These are phyloP conservation scores for Lithophane semibrunnea DNA, from an alignment of 2,888 invertebrate species.

Conservation along the genomic window DNA sequence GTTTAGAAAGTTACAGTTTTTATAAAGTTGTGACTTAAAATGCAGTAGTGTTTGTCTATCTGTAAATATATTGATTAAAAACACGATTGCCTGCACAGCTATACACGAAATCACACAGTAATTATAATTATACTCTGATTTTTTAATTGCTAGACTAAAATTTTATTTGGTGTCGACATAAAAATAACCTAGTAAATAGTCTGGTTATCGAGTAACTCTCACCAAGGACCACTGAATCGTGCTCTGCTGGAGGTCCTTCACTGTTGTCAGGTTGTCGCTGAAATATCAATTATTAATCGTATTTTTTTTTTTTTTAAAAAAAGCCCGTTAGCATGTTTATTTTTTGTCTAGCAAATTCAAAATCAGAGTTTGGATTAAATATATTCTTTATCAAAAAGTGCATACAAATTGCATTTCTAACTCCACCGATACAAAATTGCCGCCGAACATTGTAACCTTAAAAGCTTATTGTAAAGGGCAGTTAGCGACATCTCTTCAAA, in stretches of 20 bases:
- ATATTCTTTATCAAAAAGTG: background rate
- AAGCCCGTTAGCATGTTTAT: too few relatives aligned
- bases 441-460: conserved; percentile 52
- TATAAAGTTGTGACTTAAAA: conserved; percentile 4
- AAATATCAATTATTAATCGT: too few relatives aligned
- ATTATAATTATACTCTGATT: background rate
- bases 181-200: too few relatives aligned
- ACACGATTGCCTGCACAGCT: conserved; percentile 32
- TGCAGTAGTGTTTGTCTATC: conserved; percentile 20
- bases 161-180: too few relatives aligned
- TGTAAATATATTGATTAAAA: conserved; percentile 23
- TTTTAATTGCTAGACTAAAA: too few relatives aligned
- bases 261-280: too few relatives aligned
- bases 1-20: conserved; percentile 49
- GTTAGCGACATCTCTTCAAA: conserved; percentile 69
- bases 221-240: too few relatives aligned
- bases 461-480: conserved; percentile 53
- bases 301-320: too few relatives aligned
- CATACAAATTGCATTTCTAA: conserved; percentile 29
- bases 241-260: too few relatives aligned
- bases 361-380: background rate
- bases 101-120: conserved; percentile 26
- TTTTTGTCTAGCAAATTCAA: too few relatives aligned
- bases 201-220: too few relatives aligned
- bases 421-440: conserved; percentile 31